Conservation (phyloP, 2,888 invertebrate species). For the Chaetogeoica ovagalla region DNA sequence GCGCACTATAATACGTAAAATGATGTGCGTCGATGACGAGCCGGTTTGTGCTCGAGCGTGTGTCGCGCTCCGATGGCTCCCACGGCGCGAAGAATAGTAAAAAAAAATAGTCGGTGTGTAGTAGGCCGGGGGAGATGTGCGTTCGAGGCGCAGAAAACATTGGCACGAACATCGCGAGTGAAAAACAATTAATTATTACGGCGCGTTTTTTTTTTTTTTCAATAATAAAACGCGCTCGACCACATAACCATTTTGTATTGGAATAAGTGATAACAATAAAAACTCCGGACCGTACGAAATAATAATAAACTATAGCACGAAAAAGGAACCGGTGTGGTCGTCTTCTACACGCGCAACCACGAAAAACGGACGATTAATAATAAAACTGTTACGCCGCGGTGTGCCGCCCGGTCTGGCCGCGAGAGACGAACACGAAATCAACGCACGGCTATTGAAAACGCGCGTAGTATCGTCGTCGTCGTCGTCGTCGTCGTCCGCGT, state of each 20-base stretch:
- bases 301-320: conserved; percentile 12
- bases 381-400: background rate
- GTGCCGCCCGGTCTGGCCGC: background rate
- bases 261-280: conserved; percentile 2
- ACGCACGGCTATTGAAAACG: conserved; percentile 10
- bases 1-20: no score
- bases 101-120: no score
- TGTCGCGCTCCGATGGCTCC: background rate
- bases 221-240: conserved; percentile 9
- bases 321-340: conserved; percentile 51
- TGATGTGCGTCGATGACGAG: no score
- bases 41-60: no score
- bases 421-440: conserved; percentile 39
- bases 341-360: background rate
- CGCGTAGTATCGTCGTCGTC: background rate
- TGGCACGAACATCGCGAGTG: conserved; percentile 40
- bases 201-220: background rate
- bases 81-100: background rate
- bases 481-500: no score
- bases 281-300: background rate
- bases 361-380: conserved; percentile 49
- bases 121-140: conserved; percentile 4
- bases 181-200: conserved; percentile 49
- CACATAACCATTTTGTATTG: conserved; percentile 24
- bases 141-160: conserved; percentile 49